These are phyloP conservation scores for Mallotus villosus DNA, from an alignment of 2,797 vertebrate species.

Conservation along the genomic window DNA sequence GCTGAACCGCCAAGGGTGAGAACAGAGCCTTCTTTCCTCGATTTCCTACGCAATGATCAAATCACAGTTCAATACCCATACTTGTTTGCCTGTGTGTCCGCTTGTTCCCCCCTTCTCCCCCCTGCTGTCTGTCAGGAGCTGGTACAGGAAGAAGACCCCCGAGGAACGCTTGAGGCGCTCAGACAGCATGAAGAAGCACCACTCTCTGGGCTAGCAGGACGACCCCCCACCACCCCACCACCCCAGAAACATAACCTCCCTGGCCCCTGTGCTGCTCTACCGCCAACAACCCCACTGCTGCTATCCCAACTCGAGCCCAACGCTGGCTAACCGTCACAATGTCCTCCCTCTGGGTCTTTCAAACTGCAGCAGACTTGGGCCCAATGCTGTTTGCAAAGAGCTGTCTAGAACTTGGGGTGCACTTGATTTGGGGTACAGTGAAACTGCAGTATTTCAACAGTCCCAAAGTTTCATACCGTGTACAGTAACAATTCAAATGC, in stretches of 20 bases:
- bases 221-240: conserved; percentile 4
- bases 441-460: not conserved
- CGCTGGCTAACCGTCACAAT: no score
- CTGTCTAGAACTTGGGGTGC: no score
- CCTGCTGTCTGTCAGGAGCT: conserved; percentile 78
- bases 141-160: conserved; percentile 89
- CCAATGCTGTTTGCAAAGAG: conserved; percentile 39
- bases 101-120: not conserved
- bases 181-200: conserved; percentile 73
- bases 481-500: not conserved
- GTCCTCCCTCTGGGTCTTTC: no score
- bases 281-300: conserved; percentile 66
- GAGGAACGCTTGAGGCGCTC: conserved; percentile 66
- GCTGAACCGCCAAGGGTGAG: conserved; percentile 87
- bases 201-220: conserved; percentile 70
- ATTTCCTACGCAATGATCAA: not conserved
- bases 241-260: conserved; percentile 34
- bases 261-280: conserved; percentile 48
- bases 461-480: not conserved
- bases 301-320: conserved; percentile 18
- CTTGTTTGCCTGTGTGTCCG: no score
- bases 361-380: no score
- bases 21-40: not conserved
- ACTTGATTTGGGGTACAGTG: not conserved
- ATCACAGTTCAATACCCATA: not conserved